Evolutionary conservation across 2,888 invertebrate species (phyloP), one percentile per base, ranked within the genome.

Genomic region (Chrysotoxum bicinctum): DNA sequence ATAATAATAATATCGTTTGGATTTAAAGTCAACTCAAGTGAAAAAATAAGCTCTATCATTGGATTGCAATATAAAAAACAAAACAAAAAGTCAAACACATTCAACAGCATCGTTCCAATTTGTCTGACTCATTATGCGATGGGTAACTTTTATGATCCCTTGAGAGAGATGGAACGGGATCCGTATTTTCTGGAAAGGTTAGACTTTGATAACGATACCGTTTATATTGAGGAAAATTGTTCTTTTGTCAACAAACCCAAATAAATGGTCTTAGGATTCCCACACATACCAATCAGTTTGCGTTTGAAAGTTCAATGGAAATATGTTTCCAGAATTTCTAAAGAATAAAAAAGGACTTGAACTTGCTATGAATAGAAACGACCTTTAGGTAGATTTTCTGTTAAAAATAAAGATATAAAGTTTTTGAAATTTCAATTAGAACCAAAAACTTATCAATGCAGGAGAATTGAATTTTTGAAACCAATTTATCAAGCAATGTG

Each of bases 151-250:
- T n/a, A n/a, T 37, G 35, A 16, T n/a, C 32, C 32, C 16, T 45
- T 35, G 30, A 30, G 43, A 21, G 21, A 9, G 9, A 45, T 48
- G 1, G 14, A 35, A 10, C 19, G n/a, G 14, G n/a, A 58, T 32
- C 9, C 1, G 10, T 56, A 19, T 8, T 37, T 43, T 43, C 26
- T 4, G 21, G n/a, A 21, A 30, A 68, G 68, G 78, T 64, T 72
- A 72, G 62, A 54, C 62, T 16, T 35, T 54, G 54, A 37, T n/a
- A 64, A 72, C 43, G 14, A 52, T 50, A 50, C 37, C 32, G 21
- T 66, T 32, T 10, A 45, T 58, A 60, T 35, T 66, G 37, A 66
- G 66, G 74, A 26, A 48, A 40, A 50, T 79, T 72, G 56, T 72
- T 58, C 23, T 21, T 58, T 79, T 45, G 64, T 30, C 21, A n/a